Evolutionary conservation across 2,888 invertebrate species (phyloP), one percentile per base, ranked within the genome.

Genomic region (Gymnocheta viridis): DNA sequence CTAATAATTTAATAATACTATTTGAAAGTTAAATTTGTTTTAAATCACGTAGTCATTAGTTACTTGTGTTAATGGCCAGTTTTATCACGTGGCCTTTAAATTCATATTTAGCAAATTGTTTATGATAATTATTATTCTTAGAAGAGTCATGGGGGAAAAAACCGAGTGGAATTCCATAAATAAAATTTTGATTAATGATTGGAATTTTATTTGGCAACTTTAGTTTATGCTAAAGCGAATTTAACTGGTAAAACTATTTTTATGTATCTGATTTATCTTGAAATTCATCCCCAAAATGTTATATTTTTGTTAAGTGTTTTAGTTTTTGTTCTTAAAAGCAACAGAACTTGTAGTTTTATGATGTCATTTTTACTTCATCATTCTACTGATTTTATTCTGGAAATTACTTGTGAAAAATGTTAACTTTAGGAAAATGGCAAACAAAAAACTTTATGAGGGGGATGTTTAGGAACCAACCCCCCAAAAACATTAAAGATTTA

Each of bases 381-480:
- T 6, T 44, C 17, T 29, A 9, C 3, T 32, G 7, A 19, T 66
- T 66, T 49, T 14, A 47, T 14, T 22, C 22, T 22, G 19, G 9
- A 19, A 17, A 17, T 12, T 12, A 3, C 12, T 47, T 17, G 9
- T 4, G 19, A 47, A 17, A 19, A 47, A n/a, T 6, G 1, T 1
- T 9, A 29, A 17, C 2, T 12, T 32, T 32, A 1, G 6, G 6
- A 22, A 56, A 56, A 56, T 17, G 22, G 22, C 35, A 60, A 19
- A 17, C 17, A 17, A 17, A 10, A 1, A 14, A 14, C 5, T 44
- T 62, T 14, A 58, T 1, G 41, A 41, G 56, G 41, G 54, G 56
- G 56, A 56, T 56, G 70, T 41, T 70, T 14, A 9, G n/a, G 3
- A 27, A 27, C 6, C 56, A 56, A 41, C 70, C 70, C 70, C 17